Base-by-base conservation (phyloP, 2,113 vertebrate genomes). In the Laticauda colubrina region DNA sequence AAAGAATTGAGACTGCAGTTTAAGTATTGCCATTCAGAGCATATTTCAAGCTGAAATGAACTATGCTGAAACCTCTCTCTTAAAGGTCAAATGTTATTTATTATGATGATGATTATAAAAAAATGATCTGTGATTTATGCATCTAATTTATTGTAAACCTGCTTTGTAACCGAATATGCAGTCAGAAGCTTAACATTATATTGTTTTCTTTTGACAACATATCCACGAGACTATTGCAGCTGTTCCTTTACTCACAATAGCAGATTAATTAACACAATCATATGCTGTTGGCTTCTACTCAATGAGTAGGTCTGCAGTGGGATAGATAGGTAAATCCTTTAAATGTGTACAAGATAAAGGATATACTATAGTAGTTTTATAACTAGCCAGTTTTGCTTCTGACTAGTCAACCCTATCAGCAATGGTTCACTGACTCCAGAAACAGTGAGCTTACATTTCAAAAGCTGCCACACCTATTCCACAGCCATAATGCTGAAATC, bases 261-360 rank as follows among this genome's bases (percentile, higher is more conserved):
- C 99, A 99, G 99, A 99, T 99, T 99, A 99, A 99, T 99, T 99
- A 99, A 99, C 99, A 99, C 99, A 99, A 98, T 99, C 99, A 98
- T 99, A 98, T 98, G 98, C 98, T 98, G 98, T 98, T 99, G 99
- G 99, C 99, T 99, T 96, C 95, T 97, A 98, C 98, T 99, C 99
- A 99, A 98, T 98, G 98, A 98, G 98, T 98, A 98, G 98, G 99
- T 99, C 99, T 99, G 98, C 98, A 98, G 98, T 96, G 96, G 98
- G 98, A 98, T 98, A 99, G 99, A 99, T 99, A 99, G 99, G 99
- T 99, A 99, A 99, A 99, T 99, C 99, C 99, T 98, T 98, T 98
- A 98, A 99, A 98, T 98, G 98, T 97, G 95, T 98, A 98, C 97
- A 98, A 99, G 98, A 98, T 98, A 97, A 98, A 97, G 98, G 98